Evolutionary conservation across 2,113 vertebrate genomes (phyloP).

Genomic region (Ctenodactylus gundi): DNA sequence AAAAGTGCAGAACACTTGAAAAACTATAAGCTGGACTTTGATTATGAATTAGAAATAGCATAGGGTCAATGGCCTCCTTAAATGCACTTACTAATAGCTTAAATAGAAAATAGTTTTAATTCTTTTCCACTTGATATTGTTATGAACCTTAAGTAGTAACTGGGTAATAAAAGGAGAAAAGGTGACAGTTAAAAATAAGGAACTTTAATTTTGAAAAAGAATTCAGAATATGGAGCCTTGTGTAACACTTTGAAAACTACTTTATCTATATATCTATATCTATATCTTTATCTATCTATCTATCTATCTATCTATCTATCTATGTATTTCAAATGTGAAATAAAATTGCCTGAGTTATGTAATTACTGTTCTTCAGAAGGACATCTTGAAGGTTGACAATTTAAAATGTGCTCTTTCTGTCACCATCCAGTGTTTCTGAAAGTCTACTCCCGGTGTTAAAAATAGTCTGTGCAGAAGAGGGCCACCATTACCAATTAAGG

Average conservation of each 20-base stretch:
- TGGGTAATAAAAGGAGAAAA: not conserved
- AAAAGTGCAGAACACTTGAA: not conserved
- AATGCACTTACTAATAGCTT: conserved; percentile 10
- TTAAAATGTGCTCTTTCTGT: conserved; percentile 71
- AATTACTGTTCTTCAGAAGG: conserved; percentile 79
- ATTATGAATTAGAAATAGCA: conserved; percentile 43
- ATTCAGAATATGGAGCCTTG: conserved; percentile 52
- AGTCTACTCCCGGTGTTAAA: conserved; percentile 67
- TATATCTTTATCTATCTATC: no score
- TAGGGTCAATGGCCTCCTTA: not conserved
- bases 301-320: no score
- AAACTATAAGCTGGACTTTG: conserved; percentile 22
- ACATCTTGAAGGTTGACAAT: conserved; percentile 77
- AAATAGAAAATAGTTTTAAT: conserved; percentile 36
- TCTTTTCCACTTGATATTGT: not conserved
- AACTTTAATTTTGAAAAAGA: conserved; percentile 52
- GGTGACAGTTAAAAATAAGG: not conserved
- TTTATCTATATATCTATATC: conserved; percentile 48
- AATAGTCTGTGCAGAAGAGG: conserved; percentile 57
- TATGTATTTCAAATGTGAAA: conserved; percentile 73
- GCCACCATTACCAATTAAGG: conserved; percentile 65
- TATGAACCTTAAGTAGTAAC: not conserved
- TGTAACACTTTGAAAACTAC: conserved; percentile 62
- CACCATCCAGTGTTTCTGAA: conserved; percentile 65
- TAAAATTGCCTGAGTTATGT: conserved; percentile 74